phyloP scores from a whole-genome alignment of 2,888 invertebrate genomes.

The Phrixothrix hirtus region DNA sequence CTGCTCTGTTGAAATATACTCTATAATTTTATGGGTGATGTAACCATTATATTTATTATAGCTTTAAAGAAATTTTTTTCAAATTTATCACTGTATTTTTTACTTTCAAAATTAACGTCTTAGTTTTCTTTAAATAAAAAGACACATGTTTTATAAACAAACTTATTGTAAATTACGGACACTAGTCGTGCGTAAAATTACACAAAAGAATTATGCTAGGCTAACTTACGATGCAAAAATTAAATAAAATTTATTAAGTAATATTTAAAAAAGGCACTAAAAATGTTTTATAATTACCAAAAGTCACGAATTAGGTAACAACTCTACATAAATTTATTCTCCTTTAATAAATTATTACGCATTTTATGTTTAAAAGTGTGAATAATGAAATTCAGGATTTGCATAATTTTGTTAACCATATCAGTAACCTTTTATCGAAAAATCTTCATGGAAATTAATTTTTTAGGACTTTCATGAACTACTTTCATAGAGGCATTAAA shows the following conservation, averaged over 20 bases:
- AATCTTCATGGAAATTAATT: too few species aligned
- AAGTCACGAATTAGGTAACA: conserved; percentile 19
- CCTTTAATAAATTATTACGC: background rate
- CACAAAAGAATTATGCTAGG: background rate
- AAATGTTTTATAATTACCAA: conserved; percentile 23
- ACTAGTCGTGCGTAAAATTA: background rate
- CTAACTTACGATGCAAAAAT: background rate
- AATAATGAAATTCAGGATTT: too few species aligned
- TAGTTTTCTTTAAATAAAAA: too few species aligned
- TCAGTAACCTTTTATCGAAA: too few species aligned
- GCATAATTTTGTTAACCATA: too few species aligned
- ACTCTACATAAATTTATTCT: background rate
- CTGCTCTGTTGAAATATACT: conserved; percentile 50
- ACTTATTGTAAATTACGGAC: background rate
- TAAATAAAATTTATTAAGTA: conserved; percentile 11
- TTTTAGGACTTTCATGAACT: too few species aligned
- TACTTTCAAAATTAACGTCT: too few species aligned
- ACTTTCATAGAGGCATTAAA: too few species aligned
- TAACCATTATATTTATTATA: conserved; percentile 32
- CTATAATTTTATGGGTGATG: conserved; percentile 55
- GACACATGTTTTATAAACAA: background rate
- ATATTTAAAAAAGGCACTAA: conserved; percentile 20
- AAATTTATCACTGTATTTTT: background rate
- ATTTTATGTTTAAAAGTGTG: background rate
- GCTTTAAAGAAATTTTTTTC: background rate